These are phyloP conservation scores for Bradypodion pumilum DNA, from an alignment of 2,797 vertebrate genomes.

Conservation along the genomic window DNA sequence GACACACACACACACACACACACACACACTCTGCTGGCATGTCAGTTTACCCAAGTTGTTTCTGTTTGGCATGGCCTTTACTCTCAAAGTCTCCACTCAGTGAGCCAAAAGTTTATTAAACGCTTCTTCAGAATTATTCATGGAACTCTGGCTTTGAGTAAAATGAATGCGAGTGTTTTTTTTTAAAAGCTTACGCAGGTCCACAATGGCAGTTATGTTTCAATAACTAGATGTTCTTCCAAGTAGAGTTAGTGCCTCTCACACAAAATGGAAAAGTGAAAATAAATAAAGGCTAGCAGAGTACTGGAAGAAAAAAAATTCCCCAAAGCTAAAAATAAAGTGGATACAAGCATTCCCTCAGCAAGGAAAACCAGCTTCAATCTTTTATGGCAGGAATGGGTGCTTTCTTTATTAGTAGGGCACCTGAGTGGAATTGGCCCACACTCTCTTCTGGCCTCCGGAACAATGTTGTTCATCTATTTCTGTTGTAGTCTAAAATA, in stretches of 20 bases:
- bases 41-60: slow-evolving; percentile 4
- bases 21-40: background rate
- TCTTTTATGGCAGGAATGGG: background rate
- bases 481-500: slow-evolving; percentile 7
- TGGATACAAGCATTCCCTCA: background rate
- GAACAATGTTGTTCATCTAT: background rate
- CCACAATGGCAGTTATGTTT: slow-evolving; percentile 28
- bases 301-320: background rate
- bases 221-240: slow-evolving; percentile 41
- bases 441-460: background rate
- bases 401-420: background rate
- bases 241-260: slow-evolving; percentile 16
- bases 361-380: background rate
- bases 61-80: slow-evolving; percentile 13
- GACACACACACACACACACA: too few relatives aligned
- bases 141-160: slow-evolving; percentile 25
- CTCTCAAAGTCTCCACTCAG: slow-evolving; percentile 18
- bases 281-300: slow-evolving; percentile 29
- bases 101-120: slow-evolving; percentile 33
- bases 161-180: background rate
- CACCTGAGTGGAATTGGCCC: background rate
- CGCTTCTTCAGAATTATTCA: slow-evolving; percentile 22
- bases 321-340: slow-evolving; percentile 15
- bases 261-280: slow-evolving; percentile 34
- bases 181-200: background rate